Conservation (phyloP, 2,888 invertebrate species). For the Salticus scenicus region DNA sequence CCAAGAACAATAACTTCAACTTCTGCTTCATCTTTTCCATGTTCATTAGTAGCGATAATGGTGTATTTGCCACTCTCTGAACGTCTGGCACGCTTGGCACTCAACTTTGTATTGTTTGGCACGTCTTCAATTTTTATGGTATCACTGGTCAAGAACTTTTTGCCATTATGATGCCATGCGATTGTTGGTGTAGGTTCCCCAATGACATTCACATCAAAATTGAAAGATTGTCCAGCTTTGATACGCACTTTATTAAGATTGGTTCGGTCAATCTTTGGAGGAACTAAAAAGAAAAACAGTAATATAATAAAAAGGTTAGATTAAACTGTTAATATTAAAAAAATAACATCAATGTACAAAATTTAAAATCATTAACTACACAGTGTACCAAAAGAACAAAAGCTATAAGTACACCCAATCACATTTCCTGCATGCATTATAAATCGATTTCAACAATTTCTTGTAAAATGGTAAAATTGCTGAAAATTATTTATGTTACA, state of each 20-base stretch:
- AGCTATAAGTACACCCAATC: no score
- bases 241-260: slow-evolving; percentile 75
- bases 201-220: slow-evolving; percentile 75
- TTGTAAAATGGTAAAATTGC: no score
- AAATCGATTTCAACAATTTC: no score
- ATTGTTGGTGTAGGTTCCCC: slow-evolving; percentile 78
- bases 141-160: slow-evolving; percentile 82
- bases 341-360: no score
- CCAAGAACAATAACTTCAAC: slow-evolving; percentile 90
- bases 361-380: no score
- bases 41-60: slow-evolving; percentile 94
- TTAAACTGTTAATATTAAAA: no score
- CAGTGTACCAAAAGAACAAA: no score
- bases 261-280: slow-evolving; percentile 77
- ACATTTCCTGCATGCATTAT: no score
- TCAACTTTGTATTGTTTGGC: slow-evolving; percentile 92
- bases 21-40: slow-evolving; percentile 91
- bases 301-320: no score
- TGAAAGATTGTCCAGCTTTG: slow-evolving; percentile 76
- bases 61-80: slow-evolving; percentile 91
- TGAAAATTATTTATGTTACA: no score
- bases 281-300: slow-evolving; percentile 79
- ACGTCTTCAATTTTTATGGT: slow-evolving; percentile 88
- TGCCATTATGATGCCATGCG: slow-evolving; percentile 85
- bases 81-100: slow-evolving; percentile 86